These are phyloP conservation scores for Lottia gigantea DNA, from an alignment of 2,888 invertebrate species.

Conservation along the genomic window DNA sequence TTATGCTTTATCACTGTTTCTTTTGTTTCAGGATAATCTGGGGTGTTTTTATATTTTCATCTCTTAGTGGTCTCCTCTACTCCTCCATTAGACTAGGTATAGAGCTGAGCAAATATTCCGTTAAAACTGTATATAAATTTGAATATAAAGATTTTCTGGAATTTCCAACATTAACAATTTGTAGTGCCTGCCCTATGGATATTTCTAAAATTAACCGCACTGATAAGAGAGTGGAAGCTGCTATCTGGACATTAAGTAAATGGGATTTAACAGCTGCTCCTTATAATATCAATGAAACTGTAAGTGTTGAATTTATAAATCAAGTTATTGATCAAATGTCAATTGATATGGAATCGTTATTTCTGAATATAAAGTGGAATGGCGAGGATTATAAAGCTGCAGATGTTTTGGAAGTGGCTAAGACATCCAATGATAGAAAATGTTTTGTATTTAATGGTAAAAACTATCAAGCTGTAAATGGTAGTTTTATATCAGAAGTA, in stretches of 20 bases:
- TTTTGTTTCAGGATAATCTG: neutral
- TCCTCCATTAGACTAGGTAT: neutral
- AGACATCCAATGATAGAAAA: neutral
- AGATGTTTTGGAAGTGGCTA: no score
- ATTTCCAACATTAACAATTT: neutral
- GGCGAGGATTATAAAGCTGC: neutral
- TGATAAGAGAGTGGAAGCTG: neutral
- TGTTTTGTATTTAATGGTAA: conserved; percentile 7
- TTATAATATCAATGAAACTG: no score
- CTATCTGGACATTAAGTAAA: neutral
- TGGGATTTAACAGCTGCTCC: neutral
- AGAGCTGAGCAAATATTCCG: neutral
- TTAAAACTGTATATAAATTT: neutral
- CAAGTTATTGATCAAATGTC: no score
- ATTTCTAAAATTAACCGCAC: neutral
- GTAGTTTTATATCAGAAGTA: neutral
- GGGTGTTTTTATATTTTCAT: neutral
- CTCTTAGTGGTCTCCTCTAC: neutral
- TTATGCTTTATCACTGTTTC: no score
- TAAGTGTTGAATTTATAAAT: no score
- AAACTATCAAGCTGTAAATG: neutral
- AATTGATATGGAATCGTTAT: neutral
- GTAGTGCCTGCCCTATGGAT: neutral
- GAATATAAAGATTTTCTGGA: neutral
- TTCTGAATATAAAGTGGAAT: neutral